Conservation (phyloP, 2,888 invertebrate species). For the Lepidocyrtinus sp. region DNA sequence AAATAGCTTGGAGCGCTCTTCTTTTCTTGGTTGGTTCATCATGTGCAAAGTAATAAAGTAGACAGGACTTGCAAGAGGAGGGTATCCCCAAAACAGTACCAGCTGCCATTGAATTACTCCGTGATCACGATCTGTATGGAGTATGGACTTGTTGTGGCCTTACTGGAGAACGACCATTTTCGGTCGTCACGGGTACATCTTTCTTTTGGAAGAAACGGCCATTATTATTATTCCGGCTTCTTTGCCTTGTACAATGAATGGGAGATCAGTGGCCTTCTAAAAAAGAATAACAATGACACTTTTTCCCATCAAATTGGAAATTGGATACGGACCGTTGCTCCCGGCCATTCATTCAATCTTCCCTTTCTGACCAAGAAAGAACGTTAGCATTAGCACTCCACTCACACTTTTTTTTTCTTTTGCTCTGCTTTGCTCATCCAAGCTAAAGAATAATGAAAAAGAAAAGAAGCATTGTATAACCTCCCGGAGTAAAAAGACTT, state of each 20-base stretch:
- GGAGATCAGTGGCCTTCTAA: no score
- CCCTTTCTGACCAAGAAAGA: constrained; percentile 26
- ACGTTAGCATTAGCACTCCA: background rate
- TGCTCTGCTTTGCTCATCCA: constrained; percentile 19
- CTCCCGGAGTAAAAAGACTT: background rate
- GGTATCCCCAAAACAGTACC: background rate
- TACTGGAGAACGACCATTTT: no score
- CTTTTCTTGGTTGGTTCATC: background rate
- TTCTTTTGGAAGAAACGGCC: background rate
- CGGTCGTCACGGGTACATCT: background rate
- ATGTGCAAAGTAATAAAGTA: background rate
- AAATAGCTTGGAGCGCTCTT: no score
- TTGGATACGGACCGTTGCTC: constrained; percentile 66
- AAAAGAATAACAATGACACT: constrained; percentile 45
- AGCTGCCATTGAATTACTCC: no score
- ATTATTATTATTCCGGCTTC: background rate
- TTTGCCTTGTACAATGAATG: constrained; percentile 4
- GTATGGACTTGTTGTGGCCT: no score
- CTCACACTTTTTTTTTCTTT: constrained; percentile 20
- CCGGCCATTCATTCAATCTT: constrained; percentile 63
- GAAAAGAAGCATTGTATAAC: constrained; percentile 16
- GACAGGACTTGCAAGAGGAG: no score
- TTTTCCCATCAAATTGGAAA: constrained; percentile 64
- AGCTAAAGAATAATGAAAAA: constrained; percentile 2
- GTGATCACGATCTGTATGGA: no score